Base-by-base conservation (phyloP, 2,888 invertebrate genomes). In the Lithosia quadra region DNA sequence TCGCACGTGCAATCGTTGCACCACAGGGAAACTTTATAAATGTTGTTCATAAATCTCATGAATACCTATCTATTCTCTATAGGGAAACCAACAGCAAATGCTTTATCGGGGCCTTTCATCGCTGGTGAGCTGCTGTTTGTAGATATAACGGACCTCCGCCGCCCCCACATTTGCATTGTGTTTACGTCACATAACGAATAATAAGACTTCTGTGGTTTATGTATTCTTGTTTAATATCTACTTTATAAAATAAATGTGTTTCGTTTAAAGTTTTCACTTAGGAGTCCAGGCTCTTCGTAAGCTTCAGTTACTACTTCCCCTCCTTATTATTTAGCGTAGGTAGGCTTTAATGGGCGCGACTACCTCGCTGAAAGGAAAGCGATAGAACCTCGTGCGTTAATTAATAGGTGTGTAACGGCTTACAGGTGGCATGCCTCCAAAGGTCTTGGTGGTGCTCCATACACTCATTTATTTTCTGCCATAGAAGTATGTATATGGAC, bases 141-240 rank as follows among this genome's bases (percentile, higher is more conserved):
- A 33, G 65, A 68, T 68, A 61, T 53, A 66, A 55, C 21, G 22
- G 28, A 34, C 55, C 22, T 56, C 28, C 28, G 2, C 55, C 24
- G 55, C 55, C 55, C 22, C 55, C 55, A 24, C 55, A 56, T 24
- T 56, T 1, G 55, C 4, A 22, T 56, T 56, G 24, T 56, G 55
- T 56, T 22, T 56, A 22, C 24, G 13, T 56, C 49, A 49, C 49
- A 49, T 5, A 43, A 43, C 43, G 13, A 39, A 39, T 15, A 24
- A 39, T 43, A 39, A 43, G 43, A 18, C 0, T 7, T 43, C 43
- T 5, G 13, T 43, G 43, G 43, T 18, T 43, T 18, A 43, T 1
- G 43, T 55, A 10, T 55, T 22, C 22, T 22, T 55, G 22, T 55
- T 55, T 11, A 55, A 55, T 55, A 3, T 21, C 11, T 55, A 10